These are phyloP conservation scores for Actinostola sp. DNA, from an alignment of 92 coral and sea anemone genomes.

Conservation along the genomic window DNA sequence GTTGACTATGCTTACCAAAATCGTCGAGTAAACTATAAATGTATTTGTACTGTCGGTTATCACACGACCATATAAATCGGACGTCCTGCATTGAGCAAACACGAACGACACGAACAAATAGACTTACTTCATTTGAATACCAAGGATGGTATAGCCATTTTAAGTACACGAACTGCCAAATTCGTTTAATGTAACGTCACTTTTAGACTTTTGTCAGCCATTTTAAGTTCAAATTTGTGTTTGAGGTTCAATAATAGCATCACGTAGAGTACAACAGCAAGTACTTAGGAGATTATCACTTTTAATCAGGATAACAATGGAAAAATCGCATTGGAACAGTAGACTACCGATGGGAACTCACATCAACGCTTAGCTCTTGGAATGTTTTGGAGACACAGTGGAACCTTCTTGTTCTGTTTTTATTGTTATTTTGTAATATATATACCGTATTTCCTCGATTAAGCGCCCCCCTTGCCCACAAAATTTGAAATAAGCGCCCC, in stretches of 20 bases:
- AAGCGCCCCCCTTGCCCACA: no score
- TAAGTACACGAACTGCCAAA: no score
- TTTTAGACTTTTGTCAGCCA: not conserved
- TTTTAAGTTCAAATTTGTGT: slow-evolving; percentile 6
- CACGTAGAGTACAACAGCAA: slow-evolving; percentile 8
- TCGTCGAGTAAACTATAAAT: not conserved
- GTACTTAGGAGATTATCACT: slow-evolving; percentile 12
- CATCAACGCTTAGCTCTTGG: no score
- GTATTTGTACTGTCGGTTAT: not conserved
- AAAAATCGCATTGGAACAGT: not conserved
- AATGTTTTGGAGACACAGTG: no score
- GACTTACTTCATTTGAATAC: slow-evolving; percentile 7
- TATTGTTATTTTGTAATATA: no score
- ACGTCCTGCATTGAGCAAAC: slow-evolving; percentile 8
- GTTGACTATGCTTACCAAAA: not conserved
- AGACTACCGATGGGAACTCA: no score
- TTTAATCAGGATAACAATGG: slow-evolving; percentile 15
- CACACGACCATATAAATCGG: not conserved
- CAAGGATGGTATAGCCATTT: not conserved
- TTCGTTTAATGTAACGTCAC: slow-evolving; percentile 2
- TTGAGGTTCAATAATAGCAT: not conserved
- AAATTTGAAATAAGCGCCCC: no score
- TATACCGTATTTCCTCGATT: no score
- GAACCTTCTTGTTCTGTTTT: no score
- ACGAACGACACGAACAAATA: not conserved